Base-by-base conservation (phyloP, 2,888 invertebrate genomes). In the Parthenolecanium corni region DNA sequence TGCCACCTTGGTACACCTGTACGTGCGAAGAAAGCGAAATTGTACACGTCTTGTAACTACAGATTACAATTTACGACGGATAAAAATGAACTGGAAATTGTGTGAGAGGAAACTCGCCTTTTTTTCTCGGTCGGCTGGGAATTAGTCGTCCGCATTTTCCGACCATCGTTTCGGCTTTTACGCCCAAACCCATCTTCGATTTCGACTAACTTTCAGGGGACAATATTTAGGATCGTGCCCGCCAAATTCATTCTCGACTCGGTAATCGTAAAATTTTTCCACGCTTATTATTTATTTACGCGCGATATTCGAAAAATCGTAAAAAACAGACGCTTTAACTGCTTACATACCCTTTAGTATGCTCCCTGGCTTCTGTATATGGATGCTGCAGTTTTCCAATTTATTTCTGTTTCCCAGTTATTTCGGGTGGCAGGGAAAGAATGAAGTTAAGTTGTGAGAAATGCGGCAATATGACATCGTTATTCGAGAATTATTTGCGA, bases 181-280 rank as follows among this genome's bases (percentile, higher is more conserved):
- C n/a, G 44, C n/a, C 44, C 3, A 16, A n/a, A 44, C 18, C 44
- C 16, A 9, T n/a, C 18, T 44, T 44, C 44, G 44, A 16, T 44
- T 44, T 44, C 44, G 44, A 16, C 18, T 14, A 44, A 44, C 4
- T 44, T 44, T 44, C 18, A 44, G 36, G 52, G 38, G 52, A 53
- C 52, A 53, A 53, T 53, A 53, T 53, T 53, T 53, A 53, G 36
- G 52, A 53, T 53, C 52, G 52, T 53, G 36, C 36, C 38, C 38
- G 52, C 31, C 31, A 53, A 53, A 53, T 53, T 53, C 52, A 53
- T 53, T 53, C 31, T 31, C 31, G 25, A 52, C 36, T 36, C 14
- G 52, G 14, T 52, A 12, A 52, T 52, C 52, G 52, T 52, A 52
- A 52, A 52, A 52, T 52, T 52, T 52, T n/a, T 36, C 18, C 16